phyloP scores from a whole-genome alignment of 2,888 invertebrate genomes.

The Sclerodermus sp. region DNA sequence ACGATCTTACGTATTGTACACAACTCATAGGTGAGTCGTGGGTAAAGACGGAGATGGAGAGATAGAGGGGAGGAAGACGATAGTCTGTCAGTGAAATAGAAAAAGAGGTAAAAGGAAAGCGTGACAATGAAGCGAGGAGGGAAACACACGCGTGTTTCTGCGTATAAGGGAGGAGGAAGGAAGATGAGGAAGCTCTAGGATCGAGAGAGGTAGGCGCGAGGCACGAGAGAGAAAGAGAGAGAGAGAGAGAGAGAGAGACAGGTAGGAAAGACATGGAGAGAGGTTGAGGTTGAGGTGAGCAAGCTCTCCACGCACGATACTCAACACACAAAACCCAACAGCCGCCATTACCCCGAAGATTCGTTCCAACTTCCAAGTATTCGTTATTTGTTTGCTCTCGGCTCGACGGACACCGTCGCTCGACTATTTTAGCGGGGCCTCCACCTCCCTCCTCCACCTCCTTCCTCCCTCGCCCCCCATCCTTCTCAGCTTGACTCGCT shows the following conservation, averaged over 20 bases:
- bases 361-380: slow-evolving; percentile 43
- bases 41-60: slow-evolving; percentile 18
- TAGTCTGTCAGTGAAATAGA: no score
- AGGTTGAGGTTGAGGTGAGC: slow-evolving; percentile 25
- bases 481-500: slow-evolving; percentile 5
- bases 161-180: slow-evolving; percentile 2
- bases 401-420: slow-evolving; percentile 18
- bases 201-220: slow-evolving; percentile 17
- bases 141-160: no score
- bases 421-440: slow-evolving; percentile 35
- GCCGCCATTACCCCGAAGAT: slow-evolving; percentile 32
- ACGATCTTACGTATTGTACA: slow-evolving; percentile 21
- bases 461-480: not conserved
- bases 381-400: slow-evolving; percentile 33
- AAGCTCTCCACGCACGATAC: slow-evolving; percentile 25
- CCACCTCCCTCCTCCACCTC: slow-evolving; percentile 6
- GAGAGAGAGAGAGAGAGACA: slow-evolving; percentile 5
- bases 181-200: slow-evolving; percentile 17
- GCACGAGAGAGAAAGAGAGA: slow-evolving; percentile 6
- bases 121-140: slow-evolving; percentile 7
- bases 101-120: slow-evolving; percentile 13
- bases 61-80: slow-evolving; percentile 14
- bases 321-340: slow-evolving; percentile 22
- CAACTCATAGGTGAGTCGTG: slow-evolving; percentile 17
- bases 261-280: slow-evolving; percentile 15